These are phyloP conservation scores for Stenodema calcarata DNA, from an alignment of 2,888 invertebrate genomes.

Conservation along the genomic window DNA sequence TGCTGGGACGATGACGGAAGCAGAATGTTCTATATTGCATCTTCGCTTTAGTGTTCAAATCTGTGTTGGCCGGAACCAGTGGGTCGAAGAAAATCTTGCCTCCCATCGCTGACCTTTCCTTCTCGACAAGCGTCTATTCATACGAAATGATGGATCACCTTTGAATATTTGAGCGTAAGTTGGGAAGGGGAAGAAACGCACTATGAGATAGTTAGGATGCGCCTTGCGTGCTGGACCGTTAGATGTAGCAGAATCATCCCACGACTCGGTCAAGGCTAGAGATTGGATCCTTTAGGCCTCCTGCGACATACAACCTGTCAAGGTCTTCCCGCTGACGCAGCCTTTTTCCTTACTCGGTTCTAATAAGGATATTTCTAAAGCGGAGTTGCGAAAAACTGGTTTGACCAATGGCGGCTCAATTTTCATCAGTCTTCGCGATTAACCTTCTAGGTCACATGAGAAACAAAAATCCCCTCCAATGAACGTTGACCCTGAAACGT, in stretches of 20 bases:
- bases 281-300: slow-evolving; percentile 27
- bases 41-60: background rate
- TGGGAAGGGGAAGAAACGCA: background rate
- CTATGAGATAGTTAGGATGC: slow-evolving; percentile 21
- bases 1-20: too few species aligned
- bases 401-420: slow-evolving; percentile 29
- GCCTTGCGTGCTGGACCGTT: slow-evolving; percentile 31
- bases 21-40: too few species aligned
- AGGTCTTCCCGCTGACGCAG: slow-evolving; percentile 8
- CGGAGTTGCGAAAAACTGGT: slow-evolving; percentile 31
- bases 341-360: slow-evolving; percentile 30
- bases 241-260: slow-evolving; percentile 16
- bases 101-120: slow-evolving; percentile 11
- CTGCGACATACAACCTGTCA: slow-evolving; percentile 24
- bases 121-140: background rate
- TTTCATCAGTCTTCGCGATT: background rate
- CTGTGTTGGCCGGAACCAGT: background rate
- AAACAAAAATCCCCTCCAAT: background rate
- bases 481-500: background rate
- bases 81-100: background rate
- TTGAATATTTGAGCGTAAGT: slow-evolving; percentile 7
- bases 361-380: slow-evolving; percentile 36
- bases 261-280: slow-evolving; percentile 34
- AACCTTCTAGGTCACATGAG: background rate
- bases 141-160: background rate